Percentiles rank a stretch among this genome's conserved stretches.
phyloP scores from a whole-genome alignment of 2,797 vertebrate species.

The Orestias chungarensis region DNA sequence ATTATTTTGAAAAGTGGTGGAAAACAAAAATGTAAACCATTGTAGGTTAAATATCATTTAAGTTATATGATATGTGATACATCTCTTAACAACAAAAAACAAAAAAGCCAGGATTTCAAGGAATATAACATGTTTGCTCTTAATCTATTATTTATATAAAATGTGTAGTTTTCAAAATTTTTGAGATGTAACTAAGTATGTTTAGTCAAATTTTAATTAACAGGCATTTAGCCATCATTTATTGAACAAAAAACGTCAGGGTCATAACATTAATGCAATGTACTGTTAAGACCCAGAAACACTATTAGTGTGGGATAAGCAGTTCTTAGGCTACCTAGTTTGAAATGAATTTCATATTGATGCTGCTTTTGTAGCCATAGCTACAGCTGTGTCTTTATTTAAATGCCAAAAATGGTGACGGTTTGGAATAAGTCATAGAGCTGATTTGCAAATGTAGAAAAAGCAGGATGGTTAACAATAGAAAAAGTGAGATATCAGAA shows the following conservation, averaged over 20 bases:
- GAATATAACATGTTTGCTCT: background rate
- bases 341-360: background rate
- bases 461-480: constrained; percentile 7
- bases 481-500: constrained; percentile 18
- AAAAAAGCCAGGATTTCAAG: background rate
- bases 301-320: background rate
- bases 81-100: background rate
- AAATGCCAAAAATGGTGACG: constrained; percentile 2
- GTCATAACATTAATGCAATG: background rate
- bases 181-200: background rate
- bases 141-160: background rate
- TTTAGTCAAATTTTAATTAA: background rate
- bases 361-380: constrained; percentile 1
- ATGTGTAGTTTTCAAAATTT: background rate
- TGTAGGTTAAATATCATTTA: background rate
- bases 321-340: background rate
- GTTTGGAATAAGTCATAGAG: background rate
- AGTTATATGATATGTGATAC: background rate
- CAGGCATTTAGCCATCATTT: background rate
- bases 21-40: background rate
- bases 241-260: background rate
- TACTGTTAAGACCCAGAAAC: background rate
- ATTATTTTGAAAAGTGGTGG: background rate
- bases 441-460: constrained; percentile 6
- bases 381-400: background rate